Percentiles rank a stretch among this genome's conserved stretches.
Conservation (phyloP, 64 coral and sea anemone genomes). For the Stichodactyla helianthus region DNA sequence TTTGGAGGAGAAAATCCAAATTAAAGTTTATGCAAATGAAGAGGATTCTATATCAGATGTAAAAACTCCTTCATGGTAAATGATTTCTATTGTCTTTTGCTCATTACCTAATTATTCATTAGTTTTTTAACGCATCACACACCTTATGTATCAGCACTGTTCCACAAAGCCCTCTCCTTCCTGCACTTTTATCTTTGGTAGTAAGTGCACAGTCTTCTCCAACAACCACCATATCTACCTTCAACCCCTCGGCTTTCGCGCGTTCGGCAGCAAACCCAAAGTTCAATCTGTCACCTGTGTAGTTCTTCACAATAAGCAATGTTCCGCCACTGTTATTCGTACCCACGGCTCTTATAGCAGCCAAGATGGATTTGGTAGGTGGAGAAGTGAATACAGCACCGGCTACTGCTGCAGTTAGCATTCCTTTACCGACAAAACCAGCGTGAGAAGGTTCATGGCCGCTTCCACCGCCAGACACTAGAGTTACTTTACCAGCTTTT, state of each 20-base stretch:
- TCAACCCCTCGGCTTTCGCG: slow-evolving; percentile 78
- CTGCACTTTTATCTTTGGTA: slow-evolving; percentile 86
- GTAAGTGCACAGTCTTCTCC: slow-evolving; percentile 94
- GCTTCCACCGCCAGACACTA: slow-evolving; percentile 88
- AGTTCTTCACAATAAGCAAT: slow-evolving; percentile 93
- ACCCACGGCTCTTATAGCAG: slow-evolving; percentile 82
- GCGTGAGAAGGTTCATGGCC: slow-evolving; percentile 91
- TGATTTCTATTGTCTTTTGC: too few species aligned
- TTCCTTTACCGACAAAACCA: slow-evolving; percentile 85
- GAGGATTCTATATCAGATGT: too few species aligned
- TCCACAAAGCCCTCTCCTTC: slow-evolving; percentile 90
- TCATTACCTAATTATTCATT: too few species aligned
- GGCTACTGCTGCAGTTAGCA: slow-evolving; percentile 81
- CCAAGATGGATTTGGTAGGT: slow-evolving; percentile 84
- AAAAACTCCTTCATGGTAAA: too few species aligned
- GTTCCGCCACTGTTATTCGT: slow-evolving; percentile 58
- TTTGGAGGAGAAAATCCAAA: too few species aligned
- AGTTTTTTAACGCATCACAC: background rate
- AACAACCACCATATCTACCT: slow-evolving; percentile 85
- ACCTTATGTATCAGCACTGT: slow-evolving; percentile 95
- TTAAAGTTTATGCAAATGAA: too few species aligned
- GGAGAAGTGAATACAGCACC: slow-evolving; percentile 91
- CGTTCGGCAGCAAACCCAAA: slow-evolving; percentile 90
- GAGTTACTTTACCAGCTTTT: slow-evolving; percentile 50
- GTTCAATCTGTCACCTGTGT: slow-evolving; percentile 90